These are phyloP conservation scores for Pipa parva DNA, from an alignment of 2,113 vertebrate species.

Conservation along the genomic window DNA sequence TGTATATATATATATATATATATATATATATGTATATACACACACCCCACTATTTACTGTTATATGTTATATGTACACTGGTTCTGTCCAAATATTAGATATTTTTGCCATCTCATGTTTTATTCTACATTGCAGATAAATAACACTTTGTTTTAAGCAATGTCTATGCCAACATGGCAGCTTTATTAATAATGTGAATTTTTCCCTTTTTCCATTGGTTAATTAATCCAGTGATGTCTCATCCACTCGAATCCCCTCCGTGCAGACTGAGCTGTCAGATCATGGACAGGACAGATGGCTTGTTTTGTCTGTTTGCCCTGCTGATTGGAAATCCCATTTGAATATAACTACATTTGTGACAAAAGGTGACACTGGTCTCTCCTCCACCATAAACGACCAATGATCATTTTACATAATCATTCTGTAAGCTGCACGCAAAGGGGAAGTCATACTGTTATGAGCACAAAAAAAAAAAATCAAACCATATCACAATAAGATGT, in stretches of 20 bases:
- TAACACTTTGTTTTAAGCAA: too few relatives aligned
- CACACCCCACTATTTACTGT: too few relatives aligned
- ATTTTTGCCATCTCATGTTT: too few relatives aligned
- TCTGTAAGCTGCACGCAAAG: neutral
- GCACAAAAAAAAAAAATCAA: too few relatives aligned
- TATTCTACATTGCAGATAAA: too few relatives aligned
- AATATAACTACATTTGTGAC: slow-evolving; percentile 1
- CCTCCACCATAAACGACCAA: neutral
- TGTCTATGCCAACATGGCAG: too few relatives aligned
- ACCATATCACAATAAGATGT: too few relatives aligned
- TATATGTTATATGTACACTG: too few relatives aligned
- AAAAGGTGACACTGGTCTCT: neutral
- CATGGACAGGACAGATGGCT: slow-evolving; percentile 27
- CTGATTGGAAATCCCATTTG: neutral
- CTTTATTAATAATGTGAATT: too few relatives aligned
- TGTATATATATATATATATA: too few relatives aligned
- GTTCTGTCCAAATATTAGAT: too few relatives aligned
- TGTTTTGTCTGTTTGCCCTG: neutral
- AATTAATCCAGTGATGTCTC: slow-evolving; percentile 16
- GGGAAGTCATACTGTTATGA: neutral
- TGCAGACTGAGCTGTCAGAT: slow-evolving; percentile 17
- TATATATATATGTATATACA: too few relatives aligned
- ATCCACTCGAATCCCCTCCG: slow-evolving; percentile 7
- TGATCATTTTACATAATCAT: neutral
- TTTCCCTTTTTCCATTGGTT: slow-evolving; percentile 5